Base-by-base conservation (phyloP, 2,888 invertebrate species). In the Drosophila barbarae region DNA sequence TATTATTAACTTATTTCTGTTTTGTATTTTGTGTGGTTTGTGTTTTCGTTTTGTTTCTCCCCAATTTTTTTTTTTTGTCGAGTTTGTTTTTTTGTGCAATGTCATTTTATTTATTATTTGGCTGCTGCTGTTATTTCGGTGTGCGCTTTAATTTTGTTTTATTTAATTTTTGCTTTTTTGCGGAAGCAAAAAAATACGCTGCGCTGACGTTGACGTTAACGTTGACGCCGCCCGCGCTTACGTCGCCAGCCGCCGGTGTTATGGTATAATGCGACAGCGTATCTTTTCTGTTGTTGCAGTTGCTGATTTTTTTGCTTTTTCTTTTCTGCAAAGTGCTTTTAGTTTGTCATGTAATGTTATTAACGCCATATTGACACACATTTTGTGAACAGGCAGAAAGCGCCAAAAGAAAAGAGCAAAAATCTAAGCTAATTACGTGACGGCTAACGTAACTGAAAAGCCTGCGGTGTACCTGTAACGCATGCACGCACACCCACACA, bases 401-500 rank as follows among this genome's bases (percentile, higher is more conserved):
- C 49, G 28, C 3, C 41, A 35, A 47, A 47, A 49, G 30, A 47
- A 61, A 63, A 66, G 65, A 56, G 67, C 51, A 61, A 70, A 83
- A 83, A 80, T 76, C 76, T 79, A 83, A 79, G 84, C 84, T 79
- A 83, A 79, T 79, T 83, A 83, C 83, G 80, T 80, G 80, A 82
- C 79, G 63, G 42, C 56, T 34, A 58, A 56, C 69, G 64, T 61
- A 61, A 64, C 53, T 46, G 53, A 15, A 46, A 30, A 44, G 36
- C 26, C 21, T 34, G 42, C n/a, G 28, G 30, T 34, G 51, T 34
- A 36, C 46, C 59, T 58, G 35, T 42, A 38, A 32, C 44, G 13
- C 46, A 34, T 18, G 18, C 44, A 39, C 65, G 9, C 44, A 39
- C 39, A 28, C 30, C 36, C 49, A 13, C 12, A 8, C 39, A 28